phyloP scores from a whole-genome alignment of 2,113 vertebrate species.

The Spea multiplicata region DNA sequence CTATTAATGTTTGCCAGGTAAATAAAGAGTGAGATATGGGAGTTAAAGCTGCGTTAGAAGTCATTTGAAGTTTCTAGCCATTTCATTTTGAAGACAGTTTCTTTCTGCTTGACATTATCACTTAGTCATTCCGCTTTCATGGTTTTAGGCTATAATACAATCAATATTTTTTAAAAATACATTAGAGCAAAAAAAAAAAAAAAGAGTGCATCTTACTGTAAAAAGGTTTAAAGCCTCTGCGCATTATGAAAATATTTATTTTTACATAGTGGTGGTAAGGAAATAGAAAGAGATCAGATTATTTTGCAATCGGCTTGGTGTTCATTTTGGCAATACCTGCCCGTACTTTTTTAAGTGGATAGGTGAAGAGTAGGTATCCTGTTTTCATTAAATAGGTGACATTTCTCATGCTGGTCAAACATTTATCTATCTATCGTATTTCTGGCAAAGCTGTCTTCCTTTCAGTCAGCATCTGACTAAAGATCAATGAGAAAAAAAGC shows the following conservation, averaged over 20 bases:
- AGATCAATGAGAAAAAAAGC: slow-evolving; percentile 77
- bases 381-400: slow-evolving; percentile 68
- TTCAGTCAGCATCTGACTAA: slow-evolving; percentile 72
- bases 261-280: background rate
- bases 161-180: slow-evolving; percentile 36
- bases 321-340: background rate
- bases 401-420: slow-evolving; percentile 70
- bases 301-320: background rate
- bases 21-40: slow-evolving; percentile 7
- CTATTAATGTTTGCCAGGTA: slow-evolving; percentile 5
- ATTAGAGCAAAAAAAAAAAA: slow-evolving; percentile 1
- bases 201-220: background rate
- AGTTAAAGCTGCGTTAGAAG: background rate
- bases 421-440: slow-evolving; percentile 76
- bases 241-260: background rate
- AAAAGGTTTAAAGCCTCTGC: background rate
- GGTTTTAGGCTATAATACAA: slow-evolving; percentile 30
- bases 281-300: slow-evolving; percentile 1
- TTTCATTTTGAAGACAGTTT: background rate
- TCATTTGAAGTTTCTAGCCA: slow-evolving; percentile 7
- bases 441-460: slow-evolving; percentile 69
- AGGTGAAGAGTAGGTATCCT: slow-evolving; percentile 56
- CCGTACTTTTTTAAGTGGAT: background rate
- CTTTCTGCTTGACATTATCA: slow-evolving; percentile 17
- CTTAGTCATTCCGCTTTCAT: slow-evolving; percentile 23